These are phyloP conservation scores for Hirtodrosophila duncani DNA, from an alignment of 2,888 invertebrate genomes.

Conservation along the genomic window DNA sequence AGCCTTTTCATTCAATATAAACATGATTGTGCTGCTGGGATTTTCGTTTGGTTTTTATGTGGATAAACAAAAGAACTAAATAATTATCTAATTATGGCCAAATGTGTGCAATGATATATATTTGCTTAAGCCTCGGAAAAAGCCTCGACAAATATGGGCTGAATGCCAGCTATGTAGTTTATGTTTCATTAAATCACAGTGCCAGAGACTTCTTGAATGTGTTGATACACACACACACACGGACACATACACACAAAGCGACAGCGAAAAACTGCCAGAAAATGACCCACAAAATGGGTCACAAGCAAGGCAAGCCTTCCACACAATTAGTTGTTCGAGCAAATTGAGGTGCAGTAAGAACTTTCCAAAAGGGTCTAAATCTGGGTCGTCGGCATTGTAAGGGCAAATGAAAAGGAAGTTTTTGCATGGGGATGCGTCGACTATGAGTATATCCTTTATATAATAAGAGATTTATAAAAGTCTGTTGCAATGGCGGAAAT, in stretches of 20 bases:
- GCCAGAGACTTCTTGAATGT: too few species aligned
- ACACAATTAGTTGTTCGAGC: conserved; percentile 64
- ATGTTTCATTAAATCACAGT: conserved; percentile 54
- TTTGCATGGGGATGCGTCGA: background rate
- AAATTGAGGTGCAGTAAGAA: conserved; percentile 60
- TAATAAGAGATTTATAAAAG: background rate
- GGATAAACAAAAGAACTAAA: too few species aligned
- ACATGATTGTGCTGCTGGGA: too few species aligned
- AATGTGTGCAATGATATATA: conserved; percentile 23
- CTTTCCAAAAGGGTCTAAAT: conserved; percentile 5
- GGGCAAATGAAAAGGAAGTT: conserved; percentile 23
- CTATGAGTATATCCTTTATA: background rate
- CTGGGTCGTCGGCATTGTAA: conserved; percentile 8
- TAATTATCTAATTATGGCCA: conserved; percentile 35
- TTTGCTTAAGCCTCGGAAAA: conserved; percentile 28
- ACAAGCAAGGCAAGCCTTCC: conserved; percentile 50
- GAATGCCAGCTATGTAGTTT: conserved; percentile 46
- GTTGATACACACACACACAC: conserved; percentile 4
- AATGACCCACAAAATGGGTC: conserved; percentile 43
- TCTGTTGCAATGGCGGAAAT: too few species aligned
- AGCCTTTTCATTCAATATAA: too few species aligned
- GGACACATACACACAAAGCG: conserved; percentile 1
- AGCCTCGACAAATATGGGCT: conserved; percentile 5
- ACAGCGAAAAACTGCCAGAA: conserved; percentile 31
- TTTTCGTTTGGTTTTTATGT: too few species aligned